Base-by-base conservation (phyloP, 2,888 invertebrate species). In the Apantesis nais region DNA sequence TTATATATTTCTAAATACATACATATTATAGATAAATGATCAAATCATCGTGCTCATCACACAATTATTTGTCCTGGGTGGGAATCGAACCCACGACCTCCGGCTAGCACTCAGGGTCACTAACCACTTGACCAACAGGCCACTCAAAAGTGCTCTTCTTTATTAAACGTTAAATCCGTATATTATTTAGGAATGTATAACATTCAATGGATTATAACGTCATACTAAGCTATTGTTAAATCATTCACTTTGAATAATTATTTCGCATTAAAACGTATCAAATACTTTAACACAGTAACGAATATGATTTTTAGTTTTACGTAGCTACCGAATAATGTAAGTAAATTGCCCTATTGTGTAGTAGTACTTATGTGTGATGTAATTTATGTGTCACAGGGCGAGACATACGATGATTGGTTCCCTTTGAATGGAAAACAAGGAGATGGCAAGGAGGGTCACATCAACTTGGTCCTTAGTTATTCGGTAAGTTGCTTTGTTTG, bases 371-470 rank as follows among this genome's bases (percentile, higher is more conserved):
- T 55, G 14, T 58, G 16, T 29, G 7, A 58, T 16, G 58, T 29
- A 14, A 58, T 25, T 16, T 29, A 7, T 9, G 9, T 37, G 19
- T 71, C 85, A 5, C 80, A 97, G 86, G 98, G 98, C 19, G 98
- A 99, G 88, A 98, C 98, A 0, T 97, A 97, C 80, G 99, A 99
- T 90, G 99, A 99, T 87, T 99, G 99, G 99, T 99, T 97, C 90
- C 97, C 97, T 7, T 94, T 99, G 73, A 98, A 97, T 89, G 99
- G 99, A 31, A 98, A 98, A 89, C 99, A 99, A 92, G 99, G 99
- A 0, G 99, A 99, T 78, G 98, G 97, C 63, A 96, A 98, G 83
- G 99, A 99, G 92, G 99, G 99, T 55, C 97, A 97, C 95, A 97
- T 99, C 83, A 98, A 99, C 91, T 94, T 99, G 61, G 98, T 99